These are phyloP conservation scores for Papilio polyxenes DNA, from an alignment of 1,140 invertebrate genomes.

Conservation along the genomic window DNA sequence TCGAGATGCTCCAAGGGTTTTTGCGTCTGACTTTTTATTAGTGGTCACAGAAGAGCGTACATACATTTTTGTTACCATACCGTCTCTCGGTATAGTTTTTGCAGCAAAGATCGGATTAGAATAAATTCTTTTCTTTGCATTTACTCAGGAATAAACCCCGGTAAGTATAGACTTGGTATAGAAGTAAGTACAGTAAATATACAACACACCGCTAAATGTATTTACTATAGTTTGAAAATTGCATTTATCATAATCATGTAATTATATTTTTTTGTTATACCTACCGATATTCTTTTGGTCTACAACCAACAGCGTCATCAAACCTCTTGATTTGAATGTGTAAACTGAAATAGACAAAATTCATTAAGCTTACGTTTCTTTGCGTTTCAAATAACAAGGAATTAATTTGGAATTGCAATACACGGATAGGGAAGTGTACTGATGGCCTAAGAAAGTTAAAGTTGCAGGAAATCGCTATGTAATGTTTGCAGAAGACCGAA, in stretches of 20 bases:
- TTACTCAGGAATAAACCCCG: not conserved
- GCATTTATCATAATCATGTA: no score
- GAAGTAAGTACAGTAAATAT: not conserved
- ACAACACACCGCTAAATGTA: not conserved
- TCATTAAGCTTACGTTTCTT: no score
- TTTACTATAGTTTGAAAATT: no score
- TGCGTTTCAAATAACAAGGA: no score
- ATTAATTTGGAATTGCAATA: no score
- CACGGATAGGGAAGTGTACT: no score
- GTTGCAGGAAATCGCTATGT: no score
- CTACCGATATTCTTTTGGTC: not conserved
- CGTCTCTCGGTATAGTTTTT: constrained; percentile 27
- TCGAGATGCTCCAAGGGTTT: constrained; percentile 63
- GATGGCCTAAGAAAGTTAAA: no score
- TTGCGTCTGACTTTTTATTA: constrained; percentile 64
- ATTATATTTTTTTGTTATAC: no score
- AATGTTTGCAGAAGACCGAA: no score
- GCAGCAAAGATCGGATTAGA: constrained; percentile 10
- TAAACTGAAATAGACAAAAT: no score
- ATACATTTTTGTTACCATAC: constrained; percentile 35
- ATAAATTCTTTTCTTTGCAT: not conserved
- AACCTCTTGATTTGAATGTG: no score
- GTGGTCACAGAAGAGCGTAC: constrained; percentile 46
- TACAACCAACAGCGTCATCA: not conserved
- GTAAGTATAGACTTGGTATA: not conserved